Conservation (phyloP, 2,888 invertebrate species). For the Drosophila colorata region DNA sequence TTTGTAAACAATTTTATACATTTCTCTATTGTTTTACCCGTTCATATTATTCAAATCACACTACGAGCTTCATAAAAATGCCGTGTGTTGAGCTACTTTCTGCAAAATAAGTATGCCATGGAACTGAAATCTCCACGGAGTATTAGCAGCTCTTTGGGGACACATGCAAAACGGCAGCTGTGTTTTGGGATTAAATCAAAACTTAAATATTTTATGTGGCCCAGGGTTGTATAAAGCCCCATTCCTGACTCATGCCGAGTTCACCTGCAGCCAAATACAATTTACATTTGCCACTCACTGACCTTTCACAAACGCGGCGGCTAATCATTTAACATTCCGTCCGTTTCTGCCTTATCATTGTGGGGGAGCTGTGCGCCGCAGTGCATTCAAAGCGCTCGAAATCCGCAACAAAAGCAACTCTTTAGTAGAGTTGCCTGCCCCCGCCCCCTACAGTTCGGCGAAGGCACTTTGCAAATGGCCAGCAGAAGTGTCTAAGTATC, state of each 20-base stretch:
- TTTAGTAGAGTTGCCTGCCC: not conserved
- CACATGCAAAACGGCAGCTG: constrained; percentile 46
- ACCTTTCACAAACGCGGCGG: constrained; percentile 59
- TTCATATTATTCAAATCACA: no score
- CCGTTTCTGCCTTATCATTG: constrained; percentile 43
- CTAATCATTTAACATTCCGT: constrained; percentile 53
- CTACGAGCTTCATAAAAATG: not conserved
- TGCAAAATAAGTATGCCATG: constrained; percentile 14
- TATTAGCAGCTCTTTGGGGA: constrained; percentile 48
- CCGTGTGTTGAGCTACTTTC: not conserved
- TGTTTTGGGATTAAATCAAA: constrained; percentile 62
- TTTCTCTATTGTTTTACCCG: not conserved
- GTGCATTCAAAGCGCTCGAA: not conserved
- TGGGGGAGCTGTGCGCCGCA: not conserved
- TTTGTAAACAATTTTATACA: not conserved
- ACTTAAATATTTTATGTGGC: constrained; percentile 67
- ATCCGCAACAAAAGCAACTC: not conserved
- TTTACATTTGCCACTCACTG: constrained; percentile 61
- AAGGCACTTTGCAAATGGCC: constrained; percentile 50
- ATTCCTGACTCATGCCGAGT: not conserved
- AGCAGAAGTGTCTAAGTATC: constrained; percentile 55
- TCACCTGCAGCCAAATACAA: constrained; percentile 37
- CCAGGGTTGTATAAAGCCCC: constrained; percentile 7
- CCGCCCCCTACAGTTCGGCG: constrained; percentile 36
- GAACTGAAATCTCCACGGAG: constrained; percentile 31